Base-by-base conservation (phyloP, 2,113 vertebrate species). In the Cyprinus carpio region DNA sequence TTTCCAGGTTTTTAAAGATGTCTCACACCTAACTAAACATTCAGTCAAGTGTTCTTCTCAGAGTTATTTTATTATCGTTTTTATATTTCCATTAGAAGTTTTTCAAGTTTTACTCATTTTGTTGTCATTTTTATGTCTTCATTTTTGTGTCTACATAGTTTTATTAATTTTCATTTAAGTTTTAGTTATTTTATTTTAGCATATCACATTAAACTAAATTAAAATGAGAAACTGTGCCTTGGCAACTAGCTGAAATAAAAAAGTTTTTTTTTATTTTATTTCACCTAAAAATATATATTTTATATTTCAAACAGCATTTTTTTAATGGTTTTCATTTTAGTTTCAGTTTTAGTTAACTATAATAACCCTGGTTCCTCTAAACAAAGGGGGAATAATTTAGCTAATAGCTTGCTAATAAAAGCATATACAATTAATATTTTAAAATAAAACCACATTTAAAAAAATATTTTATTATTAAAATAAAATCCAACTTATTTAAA, bases 1-100 rank as follows among this genome's bases (percentile, higher is more conserved):
- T 83, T 79, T 27, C 9, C 3, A 43, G 65, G 23, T 29, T 54
- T 85, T 72, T 81, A 27, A 72, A 85, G 77, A 72, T 60, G 65
- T 72, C 27, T 12, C 31, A 25, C 64, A 79, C 20, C 43, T 29
- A 82, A 71, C 18, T 82, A 82, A 82, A 58, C 56, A 72, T 27
- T 82, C 72, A 82, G 65, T 71, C 64, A 72, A 10, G 64, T 79
- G 76, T 37, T 62, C 76, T 12, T 37, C 76, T 23, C 20, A 9
- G 56, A 4, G 56, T n/a, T 56, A 20, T 60, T n/a, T n/a, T 60
- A 58, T 23, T 23, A n/a, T n/a, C 3, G 56, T 58, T 58, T 58
- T n/a, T n/a, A 58, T n/a, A 8, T 7, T 54, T 54, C 16, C 16
- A 54, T 20, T 56, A 20, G 3, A 18, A 7, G 2, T 56, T 20